These are phyloP conservation scores for Leucophenga montana DNA, from an alignment of 2,888 invertebrate genomes.

Conservation along the genomic window DNA sequence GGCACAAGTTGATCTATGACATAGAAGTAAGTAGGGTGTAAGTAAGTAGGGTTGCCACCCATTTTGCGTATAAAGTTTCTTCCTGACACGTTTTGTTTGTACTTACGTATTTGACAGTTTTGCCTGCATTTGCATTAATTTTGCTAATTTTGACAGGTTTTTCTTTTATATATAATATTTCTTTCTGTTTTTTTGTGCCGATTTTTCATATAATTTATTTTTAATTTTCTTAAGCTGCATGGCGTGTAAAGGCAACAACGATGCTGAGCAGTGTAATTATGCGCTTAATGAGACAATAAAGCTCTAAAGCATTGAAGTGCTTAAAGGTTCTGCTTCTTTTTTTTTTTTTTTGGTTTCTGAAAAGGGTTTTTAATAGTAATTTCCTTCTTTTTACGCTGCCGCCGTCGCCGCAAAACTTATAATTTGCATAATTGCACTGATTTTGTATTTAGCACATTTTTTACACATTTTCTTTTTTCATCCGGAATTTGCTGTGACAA, in stretches of 20 bases:
- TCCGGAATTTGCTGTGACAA: neutral
- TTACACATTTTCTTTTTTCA: neutral
- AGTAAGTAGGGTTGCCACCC: neutral
- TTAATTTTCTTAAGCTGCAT: slow-evolving; percentile 11
- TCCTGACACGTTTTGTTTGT: slow-evolving; percentile 18
- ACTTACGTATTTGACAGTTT: slow-evolving; percentile 53
- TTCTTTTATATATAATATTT: neutral
- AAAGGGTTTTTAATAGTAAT: neutral
- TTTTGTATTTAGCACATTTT: slow-evolving; percentile 35
- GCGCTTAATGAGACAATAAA: slow-evolving; percentile 65
- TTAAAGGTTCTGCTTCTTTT: neutral
- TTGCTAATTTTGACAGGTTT: slow-evolving; percentile 60
- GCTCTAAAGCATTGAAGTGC: slow-evolving; percentile 24
- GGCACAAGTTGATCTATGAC: slow-evolving; percentile 15
- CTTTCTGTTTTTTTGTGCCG: neutral
- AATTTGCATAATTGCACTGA: slow-evolving; percentile 61
- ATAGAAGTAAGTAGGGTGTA: neutral
- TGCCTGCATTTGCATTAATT: slow-evolving; percentile 58
- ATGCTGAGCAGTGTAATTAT: slow-evolving; percentile 56
- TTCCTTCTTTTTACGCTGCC: neutral
- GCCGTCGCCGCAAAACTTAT: slow-evolving; percentile 30
- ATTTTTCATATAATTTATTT: slow-evolving; percentile 26
- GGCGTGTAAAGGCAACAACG: slow-evolving; percentile 7
- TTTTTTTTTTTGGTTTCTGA: no score
- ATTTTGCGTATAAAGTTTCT: neutral